These are phyloP conservation scores for Stramonita haemastoma DNA, from an alignment of 2,888 invertebrate species.

Conservation along the genomic window DNA sequence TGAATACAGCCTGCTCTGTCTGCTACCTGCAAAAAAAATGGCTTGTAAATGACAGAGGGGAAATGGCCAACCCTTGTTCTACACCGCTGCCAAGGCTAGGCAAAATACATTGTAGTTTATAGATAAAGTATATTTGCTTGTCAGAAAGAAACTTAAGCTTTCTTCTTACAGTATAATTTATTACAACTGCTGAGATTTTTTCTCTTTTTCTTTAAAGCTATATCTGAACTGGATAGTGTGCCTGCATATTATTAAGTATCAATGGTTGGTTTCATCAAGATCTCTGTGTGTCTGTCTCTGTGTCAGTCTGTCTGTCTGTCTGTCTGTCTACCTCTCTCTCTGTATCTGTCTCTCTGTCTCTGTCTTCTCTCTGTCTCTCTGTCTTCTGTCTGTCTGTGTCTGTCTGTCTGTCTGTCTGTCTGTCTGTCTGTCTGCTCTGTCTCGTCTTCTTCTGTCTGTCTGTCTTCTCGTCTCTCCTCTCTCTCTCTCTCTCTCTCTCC, in stretches of 20 bases:
- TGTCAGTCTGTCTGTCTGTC: not conserved
- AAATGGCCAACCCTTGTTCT: constrained; percentile 1
- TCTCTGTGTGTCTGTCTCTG: no score
- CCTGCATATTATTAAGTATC: no score
- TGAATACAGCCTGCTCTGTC: not conserved
- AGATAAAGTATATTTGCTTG: no score
- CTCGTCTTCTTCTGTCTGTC: not conserved
- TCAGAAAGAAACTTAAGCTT: no score
- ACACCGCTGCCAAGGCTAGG: not conserved
- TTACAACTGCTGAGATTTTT: no score
- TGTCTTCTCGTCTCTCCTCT: not conserved
- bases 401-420: not conserved
- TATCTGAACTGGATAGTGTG: no score
- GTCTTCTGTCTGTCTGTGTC: not conserved
- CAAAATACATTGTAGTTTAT: no score
- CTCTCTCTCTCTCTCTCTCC: not conserved
- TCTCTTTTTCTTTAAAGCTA: no score
- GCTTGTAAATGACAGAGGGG: not conserved
- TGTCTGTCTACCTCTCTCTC: not conserved
- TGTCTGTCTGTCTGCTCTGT: not conserved
- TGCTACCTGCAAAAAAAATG: constrained; percentile 12
- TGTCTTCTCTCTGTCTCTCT: not conserved
- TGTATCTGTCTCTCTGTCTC: not conserved
- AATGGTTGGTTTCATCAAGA: no score
- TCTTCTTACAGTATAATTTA: no score